phyloP scores from a whole-genome alignment of 2,797 vertebrate species.

The Argyrosomus regius region DNA sequence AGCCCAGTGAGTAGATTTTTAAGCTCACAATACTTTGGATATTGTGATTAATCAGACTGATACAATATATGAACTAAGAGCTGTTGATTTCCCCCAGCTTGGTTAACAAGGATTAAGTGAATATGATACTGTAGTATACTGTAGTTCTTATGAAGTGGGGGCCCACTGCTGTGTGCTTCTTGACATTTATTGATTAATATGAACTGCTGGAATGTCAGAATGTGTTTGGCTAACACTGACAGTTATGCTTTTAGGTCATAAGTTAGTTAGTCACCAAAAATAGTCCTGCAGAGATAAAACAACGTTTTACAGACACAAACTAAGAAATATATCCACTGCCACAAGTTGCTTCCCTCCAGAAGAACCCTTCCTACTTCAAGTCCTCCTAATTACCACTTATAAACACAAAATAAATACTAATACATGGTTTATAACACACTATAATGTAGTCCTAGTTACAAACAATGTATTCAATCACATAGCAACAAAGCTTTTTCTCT shows the following conservation, averaged over 20 bases:
- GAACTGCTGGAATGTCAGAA: neutral
- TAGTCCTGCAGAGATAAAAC: too few relatives aligned
- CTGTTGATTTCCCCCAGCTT: neutral
- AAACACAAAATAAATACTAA: neutral
- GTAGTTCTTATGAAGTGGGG: neutral
- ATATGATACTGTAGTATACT: neutral
- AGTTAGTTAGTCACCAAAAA: too few relatives aligned
- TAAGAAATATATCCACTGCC: too few relatives aligned
- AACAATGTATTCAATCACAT: neutral
- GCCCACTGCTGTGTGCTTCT: neutral
- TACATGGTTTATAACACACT: neutral
- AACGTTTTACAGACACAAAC: too few relatives aligned
- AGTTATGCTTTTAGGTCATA: neutral
- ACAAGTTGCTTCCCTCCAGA: too few relatives aligned
- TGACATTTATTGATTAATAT: constrained; percentile 8
- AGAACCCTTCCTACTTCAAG: too few relatives aligned
- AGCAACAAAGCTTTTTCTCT: constrained; percentile 3
- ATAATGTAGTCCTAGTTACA: neutral
- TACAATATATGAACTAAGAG: neutral
- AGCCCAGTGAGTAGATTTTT: constrained; percentile 1
- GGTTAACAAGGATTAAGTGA: neutral
- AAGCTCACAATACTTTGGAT: neutral
- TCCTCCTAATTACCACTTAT: too few relatives aligned
- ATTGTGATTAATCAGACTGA: constrained; percentile 16
- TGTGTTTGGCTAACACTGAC: neutral